Evolutionary conservation across 1,140 invertebrate genomes (phyloP), one percentile per base, ranked within the genome.

Genomic region (Panulirus ornatus): DNA sequence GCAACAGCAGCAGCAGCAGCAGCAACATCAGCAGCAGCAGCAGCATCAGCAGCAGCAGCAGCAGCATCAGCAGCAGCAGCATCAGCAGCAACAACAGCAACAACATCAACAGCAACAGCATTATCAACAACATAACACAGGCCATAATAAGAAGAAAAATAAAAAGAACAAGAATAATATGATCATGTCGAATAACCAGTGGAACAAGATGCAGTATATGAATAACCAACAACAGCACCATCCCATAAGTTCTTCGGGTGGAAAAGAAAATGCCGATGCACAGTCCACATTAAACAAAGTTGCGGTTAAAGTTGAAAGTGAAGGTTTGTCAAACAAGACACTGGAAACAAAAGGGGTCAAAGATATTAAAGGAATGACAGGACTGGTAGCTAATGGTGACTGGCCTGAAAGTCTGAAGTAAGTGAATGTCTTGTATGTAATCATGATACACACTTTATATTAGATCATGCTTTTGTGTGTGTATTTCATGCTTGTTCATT

Each of bases 351-450:
- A 44, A 34, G 44, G 19, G 27, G 66, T 73, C 11, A 85, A 85
- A 30, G 82, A 84, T 44, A 71, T 84, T 8, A 84, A 84, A 22
- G 42, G 70, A 63, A 85, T 85, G 83, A 85, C 66, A 8, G 83
- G 83, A 44, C 30, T 85, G 19, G 83, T 85, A 16, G 83, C 83
- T 3, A 85, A 16, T 73, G 83, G 83, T 16, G 83, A 85, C 40
- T 85, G 83, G 83, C 83, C 83, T 8, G 83, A 85, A 27, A 85
- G 83, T 66, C 42, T 85, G 34, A 85, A 85, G 83, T 85, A 73
- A 85, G 83, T 85, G 8, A 9, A 42, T n/a, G 36, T 16, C 9
- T 40, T 34, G 40, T 70, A 36, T 58, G 19, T 0, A 22, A 19
- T 58, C 54, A 58, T 58, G 19, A 58, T 19, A 58, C 3, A 58